Conservation (phyloP, 2,113 vertebrate genomes). For the Phrynosoma blainvillii region DNA sequence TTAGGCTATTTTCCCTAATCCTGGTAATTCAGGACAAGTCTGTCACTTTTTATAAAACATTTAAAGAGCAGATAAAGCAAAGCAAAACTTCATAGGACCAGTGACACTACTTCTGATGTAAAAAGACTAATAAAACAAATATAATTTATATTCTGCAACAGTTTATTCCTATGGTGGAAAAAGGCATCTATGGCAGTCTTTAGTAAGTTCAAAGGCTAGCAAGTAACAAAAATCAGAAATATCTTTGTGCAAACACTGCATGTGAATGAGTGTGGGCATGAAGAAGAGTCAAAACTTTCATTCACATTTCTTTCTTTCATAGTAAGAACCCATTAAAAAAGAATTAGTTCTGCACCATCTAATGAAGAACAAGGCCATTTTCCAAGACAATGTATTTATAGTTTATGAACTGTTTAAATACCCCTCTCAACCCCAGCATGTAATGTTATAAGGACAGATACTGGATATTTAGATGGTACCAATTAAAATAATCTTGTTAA, state of each 20-base stretch:
- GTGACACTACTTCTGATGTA: background rate
- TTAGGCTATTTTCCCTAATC: background rate
- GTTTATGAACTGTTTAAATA: constrained; percentile 10
- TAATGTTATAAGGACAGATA: background rate
- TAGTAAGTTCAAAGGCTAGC: background rate
- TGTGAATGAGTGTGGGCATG: too few relatives aligned
- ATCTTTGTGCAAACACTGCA: background rate
- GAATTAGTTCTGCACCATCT: background rate
- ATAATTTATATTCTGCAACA: background rate
- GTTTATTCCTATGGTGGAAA: background rate
- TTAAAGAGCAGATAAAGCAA: background rate
- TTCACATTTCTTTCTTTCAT: background rate
- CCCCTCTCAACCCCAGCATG: background rate
- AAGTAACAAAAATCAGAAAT: background rate
- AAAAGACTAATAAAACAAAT: background rate
- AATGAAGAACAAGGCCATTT: background rate
- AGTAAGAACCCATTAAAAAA: background rate
- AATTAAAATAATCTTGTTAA: background rate
- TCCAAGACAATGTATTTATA: constrained; percentile 4
- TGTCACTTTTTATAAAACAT: background rate
- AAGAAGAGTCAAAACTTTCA: background rate
- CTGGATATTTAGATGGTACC: background rate
- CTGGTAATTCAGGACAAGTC: background rate
- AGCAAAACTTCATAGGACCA: background rate
- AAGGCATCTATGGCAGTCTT: background rate